Base-by-base conservation (phyloP, 2,113 vertebrate genomes). In the Motacilla tschutschensis region DNA sequence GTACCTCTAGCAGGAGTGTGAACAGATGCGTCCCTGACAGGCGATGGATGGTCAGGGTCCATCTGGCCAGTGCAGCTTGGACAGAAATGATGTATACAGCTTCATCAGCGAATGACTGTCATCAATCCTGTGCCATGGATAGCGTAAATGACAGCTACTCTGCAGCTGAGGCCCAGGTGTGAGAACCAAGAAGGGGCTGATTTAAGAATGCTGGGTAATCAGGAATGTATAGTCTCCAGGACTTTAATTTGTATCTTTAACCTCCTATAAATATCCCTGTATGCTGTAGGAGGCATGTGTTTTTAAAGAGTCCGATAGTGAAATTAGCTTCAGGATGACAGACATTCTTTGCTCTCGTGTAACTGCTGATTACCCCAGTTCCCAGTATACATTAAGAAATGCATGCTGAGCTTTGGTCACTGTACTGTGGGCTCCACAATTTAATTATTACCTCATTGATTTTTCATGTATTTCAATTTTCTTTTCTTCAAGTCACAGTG, bases 61-160 rank as follows among this genome's bases (percentile, higher is more conserved):
- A 99, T 99, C 99, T 99, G 99, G 99, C 98, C 98, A 98, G 98
- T 98, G 98, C 98, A 98, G 98, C 98, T 98, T 98, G 98, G 98
- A 99, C 99, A 99, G 98, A 98, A 98, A 99, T 99, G 99, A 99
- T 99, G 98, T 99, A 98, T 99, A 99, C 98, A 98, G 98, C 99
- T 99, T 99, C 98, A 99, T 99, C 98, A 98, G 98, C 95, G 98
- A 99, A 99, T 99, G 98, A 98, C 98, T 99, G 98, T 98, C 99
- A 99, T 99, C 99, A 99, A 99, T 99, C 98, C 97, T 98, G 91
- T 93, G 96, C 98, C 97, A 97, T 96, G 97, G 98, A 97, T 96
- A 98, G 98, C 97, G 95, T 97, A 96, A 97, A 98, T 99, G 99
- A 99, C 99, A 99, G 98, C 97, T 98, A 96, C 88, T 69, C 97